A percentile compares a stretch with the other conserved stretches of the same genome.
Conservation (phyloP, 2,797 vertebrate genomes). For the Ambastaia sidthimunki region DNA sequence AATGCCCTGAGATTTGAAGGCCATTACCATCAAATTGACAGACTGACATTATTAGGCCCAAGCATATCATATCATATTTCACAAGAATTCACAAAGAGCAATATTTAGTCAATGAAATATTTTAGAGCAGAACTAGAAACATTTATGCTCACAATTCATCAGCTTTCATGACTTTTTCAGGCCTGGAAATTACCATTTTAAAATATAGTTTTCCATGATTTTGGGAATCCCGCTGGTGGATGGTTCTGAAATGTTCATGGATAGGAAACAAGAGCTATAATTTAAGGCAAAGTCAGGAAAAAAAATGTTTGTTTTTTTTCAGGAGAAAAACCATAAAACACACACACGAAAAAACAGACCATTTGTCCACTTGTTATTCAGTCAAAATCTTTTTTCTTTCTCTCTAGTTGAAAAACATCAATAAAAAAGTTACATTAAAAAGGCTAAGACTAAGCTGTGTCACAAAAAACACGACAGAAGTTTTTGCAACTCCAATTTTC, state of each 20-base stretch:
- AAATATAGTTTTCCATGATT: neutral
- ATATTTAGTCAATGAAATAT: slow-evolving; percentile 1
- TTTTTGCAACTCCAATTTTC: slow-evolving; percentile 4
- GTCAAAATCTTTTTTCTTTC: neutral
- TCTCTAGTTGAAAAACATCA: neutral
- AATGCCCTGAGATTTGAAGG: neutral
- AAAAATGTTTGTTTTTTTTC: neutral
- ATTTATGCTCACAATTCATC: neutral
- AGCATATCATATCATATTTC: neutral
- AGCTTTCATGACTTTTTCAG: neutral
- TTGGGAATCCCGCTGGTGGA: neutral
- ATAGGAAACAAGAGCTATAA: neutral
- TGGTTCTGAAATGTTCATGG: neutral
- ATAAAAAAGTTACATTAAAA: neutral
- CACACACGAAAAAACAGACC: neutral
- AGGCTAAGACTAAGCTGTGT: neutral
- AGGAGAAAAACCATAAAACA: neutral
- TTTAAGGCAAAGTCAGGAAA: neutral
- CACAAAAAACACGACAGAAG: slow-evolving; percentile 10
- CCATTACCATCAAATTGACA: neutral
- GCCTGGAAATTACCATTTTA: neutral
- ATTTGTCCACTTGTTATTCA: neutral
- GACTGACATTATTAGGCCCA: neutral
- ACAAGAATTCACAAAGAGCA: neutral
- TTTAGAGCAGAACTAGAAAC: neutral